Conservation (phyloP, 2,797 vertebrate species). For the Girardinus metallicus region DNA sequence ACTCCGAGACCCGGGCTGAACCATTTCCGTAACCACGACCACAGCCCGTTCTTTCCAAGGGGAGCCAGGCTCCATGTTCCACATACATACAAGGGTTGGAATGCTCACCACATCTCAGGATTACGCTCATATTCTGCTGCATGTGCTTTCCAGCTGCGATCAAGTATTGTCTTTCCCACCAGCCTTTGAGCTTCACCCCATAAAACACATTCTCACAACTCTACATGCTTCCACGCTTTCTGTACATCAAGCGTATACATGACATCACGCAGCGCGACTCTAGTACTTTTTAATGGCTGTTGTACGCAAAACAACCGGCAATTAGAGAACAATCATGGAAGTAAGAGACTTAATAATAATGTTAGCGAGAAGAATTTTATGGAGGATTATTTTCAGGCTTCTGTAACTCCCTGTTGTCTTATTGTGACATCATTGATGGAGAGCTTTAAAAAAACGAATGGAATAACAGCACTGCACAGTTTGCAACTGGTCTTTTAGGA, state of each 20-base stretch:
- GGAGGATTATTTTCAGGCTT: conserved; percentile 6
- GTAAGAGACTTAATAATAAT: conserved; percentile 13
- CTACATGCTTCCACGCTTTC: conserved; percentile 29
- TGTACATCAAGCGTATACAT: neutral
- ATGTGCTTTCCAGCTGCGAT: conserved; percentile 82
- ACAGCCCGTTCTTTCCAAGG: conserved; percentile 77
- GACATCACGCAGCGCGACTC: conserved; percentile 10
- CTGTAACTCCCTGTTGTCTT: conserved; percentile 15
- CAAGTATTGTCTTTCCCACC: conserved; percentile 69
- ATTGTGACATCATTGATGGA: conserved; percentile 42
- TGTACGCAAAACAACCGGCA: neutral
- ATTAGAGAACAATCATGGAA: neutral
- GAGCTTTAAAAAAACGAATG: conserved; percentile 38
- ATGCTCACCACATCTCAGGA: conserved; percentile 80
- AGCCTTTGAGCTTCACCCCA: conserved; percentile 34
- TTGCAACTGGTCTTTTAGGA: conserved; percentile 60
- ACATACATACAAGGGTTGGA: conserved; percentile 78
- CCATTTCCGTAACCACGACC: conserved; percentile 82
- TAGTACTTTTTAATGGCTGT: conserved; percentile 3
- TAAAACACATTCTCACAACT: conserved; percentile 44
- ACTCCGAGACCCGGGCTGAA: conserved; percentile 70
- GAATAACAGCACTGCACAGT: conserved; percentile 50
- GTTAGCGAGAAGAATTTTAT: conserved; percentile 9
- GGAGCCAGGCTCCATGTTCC: conserved; percentile 75
- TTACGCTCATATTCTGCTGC: conserved; percentile 74